A percentile compares a stretch with the other conserved stretches of the same genome.
Conservation (phyloP, 2,797 vertebrate species). For the Mareca strepera region DNA sequence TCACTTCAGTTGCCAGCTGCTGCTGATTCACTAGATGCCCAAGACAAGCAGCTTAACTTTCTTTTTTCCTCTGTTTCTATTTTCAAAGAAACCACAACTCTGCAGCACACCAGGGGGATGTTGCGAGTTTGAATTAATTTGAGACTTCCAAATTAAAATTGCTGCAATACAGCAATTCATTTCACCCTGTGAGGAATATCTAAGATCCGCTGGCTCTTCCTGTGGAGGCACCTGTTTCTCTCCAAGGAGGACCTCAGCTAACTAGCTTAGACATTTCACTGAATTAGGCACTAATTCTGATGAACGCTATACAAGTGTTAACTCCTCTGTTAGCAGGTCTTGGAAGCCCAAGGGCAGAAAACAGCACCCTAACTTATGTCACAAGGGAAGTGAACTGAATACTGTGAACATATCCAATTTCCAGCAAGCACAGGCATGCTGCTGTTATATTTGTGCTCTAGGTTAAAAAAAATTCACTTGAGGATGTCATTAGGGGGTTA, state of each 20-base stretch:
- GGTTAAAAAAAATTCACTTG: background rate
- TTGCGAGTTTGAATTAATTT: constrained; percentile 67
- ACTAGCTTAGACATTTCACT: background rate
- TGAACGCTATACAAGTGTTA: background rate
- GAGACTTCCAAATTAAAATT: constrained; percentile 66
- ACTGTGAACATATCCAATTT: background rate
- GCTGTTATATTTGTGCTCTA: constrained; percentile 35
- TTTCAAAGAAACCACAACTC: constrained; percentile 45
- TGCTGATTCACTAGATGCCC: constrained; percentile 20
- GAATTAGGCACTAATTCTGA: background rate
- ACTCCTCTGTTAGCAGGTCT: constrained; percentile 6
- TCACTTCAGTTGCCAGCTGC: background rate
- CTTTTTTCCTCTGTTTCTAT: constrained; percentile 39
- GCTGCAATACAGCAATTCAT: constrained; percentile 65
- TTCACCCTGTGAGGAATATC: constrained; percentile 55
- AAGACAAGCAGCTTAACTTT: constrained; percentile 41
- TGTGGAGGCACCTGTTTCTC: constrained; percentile 54
- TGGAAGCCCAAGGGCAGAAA: background rate
- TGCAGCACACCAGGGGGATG: constrained; percentile 18
- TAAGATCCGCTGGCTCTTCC: constrained; percentile 63
- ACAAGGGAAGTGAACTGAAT: background rate
- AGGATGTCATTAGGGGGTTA: constrained; percentile 38
- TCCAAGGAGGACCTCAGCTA: background rate
- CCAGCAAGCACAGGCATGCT: background rate
- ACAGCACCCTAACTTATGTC: background rate